These are phyloP conservation scores for Leptothorax acervorum DNA, from an alignment of 2,888 invertebrate species.

Conservation along the genomic window DNA sequence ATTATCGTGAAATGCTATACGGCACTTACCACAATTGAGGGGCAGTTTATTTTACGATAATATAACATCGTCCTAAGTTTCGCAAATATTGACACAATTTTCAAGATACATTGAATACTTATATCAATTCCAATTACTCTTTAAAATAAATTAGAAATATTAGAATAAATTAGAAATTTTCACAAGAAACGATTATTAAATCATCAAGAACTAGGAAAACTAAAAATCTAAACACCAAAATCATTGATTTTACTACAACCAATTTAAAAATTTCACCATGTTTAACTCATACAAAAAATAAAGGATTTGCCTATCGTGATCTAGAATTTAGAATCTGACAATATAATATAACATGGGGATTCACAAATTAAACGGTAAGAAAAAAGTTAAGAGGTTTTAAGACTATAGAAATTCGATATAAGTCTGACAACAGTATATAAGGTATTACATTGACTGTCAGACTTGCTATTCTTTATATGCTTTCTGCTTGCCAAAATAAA, in stretches of 20 bases:
- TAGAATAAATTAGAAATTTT: neutral
- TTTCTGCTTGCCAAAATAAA: conserved; percentile 22
- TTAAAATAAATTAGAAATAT: neutral
- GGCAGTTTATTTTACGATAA: conserved; percentile 50
- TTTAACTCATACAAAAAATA: neutral
- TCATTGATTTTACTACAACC: neutral
- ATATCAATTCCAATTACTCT: conserved; percentile 19
- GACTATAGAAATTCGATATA: neutral
- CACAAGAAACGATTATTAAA: neutral
- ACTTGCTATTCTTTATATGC: neutral
- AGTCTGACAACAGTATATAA: neutral
- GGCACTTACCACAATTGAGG: conserved; percentile 46
- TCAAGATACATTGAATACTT: conserved; percentile 29
- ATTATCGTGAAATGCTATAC: conserved; percentile 45
- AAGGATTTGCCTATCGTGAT: neutral
- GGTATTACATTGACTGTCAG: neutral
- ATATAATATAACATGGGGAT: neutral
- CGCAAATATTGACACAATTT: conserved; percentile 34
- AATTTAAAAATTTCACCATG: neutral
- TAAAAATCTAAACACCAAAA: neutral
- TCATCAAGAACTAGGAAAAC: neutral
- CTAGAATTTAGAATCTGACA: neutral
- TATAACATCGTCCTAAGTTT: conserved; percentile 32
- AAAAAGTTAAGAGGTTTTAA: neutral
- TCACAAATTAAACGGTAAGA: neutral